phyloP scores from a whole-genome alignment of 2,113 vertebrate genomes.

The Leucoraja erinaceus region DNA sequence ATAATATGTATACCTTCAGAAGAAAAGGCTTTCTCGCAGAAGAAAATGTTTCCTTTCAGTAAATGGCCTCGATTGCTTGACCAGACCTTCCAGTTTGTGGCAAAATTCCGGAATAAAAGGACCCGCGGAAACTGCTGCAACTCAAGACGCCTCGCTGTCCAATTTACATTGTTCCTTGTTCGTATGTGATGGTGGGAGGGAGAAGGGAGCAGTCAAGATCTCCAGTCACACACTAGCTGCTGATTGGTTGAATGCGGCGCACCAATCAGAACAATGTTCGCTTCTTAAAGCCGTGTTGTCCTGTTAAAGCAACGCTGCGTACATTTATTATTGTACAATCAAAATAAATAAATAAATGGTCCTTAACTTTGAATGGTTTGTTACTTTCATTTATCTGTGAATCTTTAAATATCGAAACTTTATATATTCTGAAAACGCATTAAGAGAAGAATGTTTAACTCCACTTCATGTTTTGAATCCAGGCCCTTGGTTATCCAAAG shows the following conservation, averaged over 20 bases:
- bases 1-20: too few species aligned
- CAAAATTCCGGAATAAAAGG: not conserved
- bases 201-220: not conserved
- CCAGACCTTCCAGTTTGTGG: not conserved
- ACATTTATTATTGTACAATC: not conserved
- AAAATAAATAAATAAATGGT: not conserved
- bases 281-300: conserved; percentile 17
- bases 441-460: not conserved
- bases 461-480: not conserved
- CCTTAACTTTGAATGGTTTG: not conserved
- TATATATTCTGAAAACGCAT: not conserved
- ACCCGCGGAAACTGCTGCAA: not conserved
- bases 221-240: not conserved
- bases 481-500: too few species aligned
- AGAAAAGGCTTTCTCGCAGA: not conserved
- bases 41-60: not conserved
- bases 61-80: not conserved
- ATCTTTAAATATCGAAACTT: not conserved
- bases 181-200: not conserved
- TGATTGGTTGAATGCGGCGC: not conserved
- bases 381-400: not conserved
- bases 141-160: not conserved
- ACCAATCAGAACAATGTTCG: not conserved
- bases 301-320: not conserved
- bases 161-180: not conserved